phyloP scores from a whole-genome alignment of 2,888 invertebrate genomes.

The Spialia ferax region DNA sequence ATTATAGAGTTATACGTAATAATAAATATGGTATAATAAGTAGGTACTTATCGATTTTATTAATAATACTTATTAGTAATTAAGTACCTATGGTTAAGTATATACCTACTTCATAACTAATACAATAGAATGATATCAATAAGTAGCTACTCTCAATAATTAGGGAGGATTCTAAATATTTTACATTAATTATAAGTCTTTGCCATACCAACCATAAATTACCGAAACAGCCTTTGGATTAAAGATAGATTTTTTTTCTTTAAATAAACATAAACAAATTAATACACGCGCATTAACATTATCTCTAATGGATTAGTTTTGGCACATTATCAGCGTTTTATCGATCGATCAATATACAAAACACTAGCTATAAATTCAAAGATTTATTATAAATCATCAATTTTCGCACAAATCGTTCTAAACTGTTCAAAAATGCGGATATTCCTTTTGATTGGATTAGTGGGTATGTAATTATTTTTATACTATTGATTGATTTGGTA shows the following conservation, averaged over 20 bases:
- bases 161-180: no score
- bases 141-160: no score
- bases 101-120: no score
- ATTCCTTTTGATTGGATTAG: slow-evolving; percentile 2
- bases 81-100: no score
- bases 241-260: background rate
- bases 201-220: no score
- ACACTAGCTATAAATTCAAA: background rate
- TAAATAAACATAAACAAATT: background rate
- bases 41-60: no score
- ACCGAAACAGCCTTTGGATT: background rate
- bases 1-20: no score
- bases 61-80: no score
- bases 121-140: no score
- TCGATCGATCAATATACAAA: background rate
- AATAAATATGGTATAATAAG: no score
- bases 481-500: background rate
- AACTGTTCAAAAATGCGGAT: slow-evolving; percentile 1
- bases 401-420: background rate
- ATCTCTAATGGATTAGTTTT: background rate
- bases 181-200: no score
- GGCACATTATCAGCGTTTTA: background rate
- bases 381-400: background rate
- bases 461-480: background rate
- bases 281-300: background rate